Percentiles rank a stretch among this genome's conserved stretches.
These are phyloP conservation scores for Leptothorax acervorum DNA, from an alignment of 2,888 invertebrate genomes.

Conservation along the genomic window DNA sequence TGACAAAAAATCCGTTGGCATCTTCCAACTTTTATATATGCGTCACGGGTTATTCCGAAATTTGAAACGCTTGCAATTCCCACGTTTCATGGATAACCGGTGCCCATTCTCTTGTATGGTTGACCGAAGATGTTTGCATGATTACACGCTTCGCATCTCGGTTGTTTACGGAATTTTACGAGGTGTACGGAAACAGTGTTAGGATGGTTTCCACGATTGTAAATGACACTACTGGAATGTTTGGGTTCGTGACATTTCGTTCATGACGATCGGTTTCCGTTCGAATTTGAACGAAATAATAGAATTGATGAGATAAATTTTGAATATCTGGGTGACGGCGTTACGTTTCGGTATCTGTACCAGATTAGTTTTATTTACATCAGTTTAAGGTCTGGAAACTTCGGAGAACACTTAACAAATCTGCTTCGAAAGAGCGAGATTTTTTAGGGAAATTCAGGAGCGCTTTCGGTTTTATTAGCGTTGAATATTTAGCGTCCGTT, in stretches of 20 bases:
- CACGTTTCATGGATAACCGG: slow-evolving; percentile 58
- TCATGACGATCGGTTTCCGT: background rate
- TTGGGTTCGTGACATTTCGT: background rate
- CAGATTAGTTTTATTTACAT: background rate
- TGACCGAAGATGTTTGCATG: slow-evolving; percentile 67
- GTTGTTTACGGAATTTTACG: slow-evolving; percentile 53
- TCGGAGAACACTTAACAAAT: background rate
- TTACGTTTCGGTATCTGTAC: background rate
- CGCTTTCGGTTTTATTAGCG: background rate
- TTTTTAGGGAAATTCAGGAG: background rate
- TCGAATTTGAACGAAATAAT: too few species aligned
- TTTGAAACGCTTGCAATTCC: slow-evolving; percentile 55
- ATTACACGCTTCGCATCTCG: slow-evolving; percentile 64
- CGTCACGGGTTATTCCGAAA: slow-evolving; percentile 29
- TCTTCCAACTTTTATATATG: background rate
- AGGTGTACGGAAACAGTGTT: background rate
- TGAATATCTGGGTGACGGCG: background rate
- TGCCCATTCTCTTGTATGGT: slow-evolving; percentile 40
- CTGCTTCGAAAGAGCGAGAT: background rate
- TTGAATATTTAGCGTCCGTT: background rate
- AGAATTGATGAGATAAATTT: background rate
- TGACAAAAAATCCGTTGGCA: background rate
- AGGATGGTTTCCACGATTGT: slow-evolving; percentile 3
- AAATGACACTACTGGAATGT: background rate
- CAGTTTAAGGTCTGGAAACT: background rate